Evolutionary conservation across 1,140 invertebrate genomes (phyloP).

Genomic region (Dendrolimus kikuchii): DNA sequence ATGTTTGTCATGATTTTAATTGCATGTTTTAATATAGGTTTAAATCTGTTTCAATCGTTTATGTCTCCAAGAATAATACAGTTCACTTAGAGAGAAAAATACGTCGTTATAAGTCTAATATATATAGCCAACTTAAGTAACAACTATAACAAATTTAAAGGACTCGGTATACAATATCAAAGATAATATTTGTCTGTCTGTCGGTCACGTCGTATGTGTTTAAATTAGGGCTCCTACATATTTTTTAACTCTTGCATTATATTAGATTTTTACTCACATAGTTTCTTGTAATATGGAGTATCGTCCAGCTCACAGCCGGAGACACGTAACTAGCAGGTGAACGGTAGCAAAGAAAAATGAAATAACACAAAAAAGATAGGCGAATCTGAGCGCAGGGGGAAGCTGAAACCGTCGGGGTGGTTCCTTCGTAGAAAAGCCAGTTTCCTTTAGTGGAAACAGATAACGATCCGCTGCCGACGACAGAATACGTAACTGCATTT

Average conservation of each 20-base stretch:
- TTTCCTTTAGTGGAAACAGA: constrained; percentile 71
- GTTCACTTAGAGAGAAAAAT: too few relatives aligned
- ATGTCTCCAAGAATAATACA: too few relatives aligned
- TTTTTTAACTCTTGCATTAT: constrained; percentile 2
- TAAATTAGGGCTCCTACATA: too few relatives aligned
- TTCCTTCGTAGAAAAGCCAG: constrained; percentile 67
- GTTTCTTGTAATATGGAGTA: constrained; percentile 10
- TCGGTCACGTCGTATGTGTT: too few relatives aligned
- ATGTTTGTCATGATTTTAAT: too few relatives aligned
- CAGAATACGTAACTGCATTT: constrained; percentile 68
- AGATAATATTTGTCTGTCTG: too few relatives aligned
- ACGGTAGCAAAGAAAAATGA: constrained; percentile 67
- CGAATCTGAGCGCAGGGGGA: constrained; percentile 36
- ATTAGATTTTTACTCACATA: constrained; percentile 10
- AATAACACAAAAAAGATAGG: constrained; percentile 66
- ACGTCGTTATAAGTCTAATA: too few relatives aligned
- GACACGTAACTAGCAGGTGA: constrained; percentile 65
- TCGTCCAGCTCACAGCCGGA: constrained; percentile 42
- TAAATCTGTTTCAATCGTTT: too few relatives aligned
- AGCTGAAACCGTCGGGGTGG: constrained; percentile 44
- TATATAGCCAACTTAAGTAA: too few relatives aligned
- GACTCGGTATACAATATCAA: too few relatives aligned
- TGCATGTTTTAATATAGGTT: too few relatives aligned
- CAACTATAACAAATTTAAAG: too few relatives aligned
- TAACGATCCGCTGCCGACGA: constrained; percentile 69